Evolutionary conservation across 1,140 invertebrate species (phyloP), one percentile per base, ranked within the genome.

Genomic region (Apocrypta bakeri): DNA sequence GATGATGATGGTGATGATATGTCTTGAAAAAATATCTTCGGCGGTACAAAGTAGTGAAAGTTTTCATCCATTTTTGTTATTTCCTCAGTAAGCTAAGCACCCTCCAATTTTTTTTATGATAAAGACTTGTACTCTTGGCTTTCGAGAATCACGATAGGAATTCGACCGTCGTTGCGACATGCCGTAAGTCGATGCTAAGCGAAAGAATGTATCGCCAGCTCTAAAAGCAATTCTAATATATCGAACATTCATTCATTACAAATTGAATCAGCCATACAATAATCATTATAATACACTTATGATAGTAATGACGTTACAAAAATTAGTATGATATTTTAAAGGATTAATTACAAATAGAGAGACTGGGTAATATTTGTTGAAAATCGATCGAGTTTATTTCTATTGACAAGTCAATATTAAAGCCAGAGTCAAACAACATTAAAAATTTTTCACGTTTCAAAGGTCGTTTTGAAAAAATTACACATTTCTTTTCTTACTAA

Each of bases 91-190:
- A 77, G 79, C 17, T 86, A 85, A 85, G 86, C 87, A 87, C 85
- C 85, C 86, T 85, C 79, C 73, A 74, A 77, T 85, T 84, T 79
- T 56, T 37, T 84, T 81, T 74, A 84, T 81, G 25, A 72, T 72
- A 77, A 80, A 81, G 33, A 84, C 79, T 87, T 87, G 86, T 87
- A 87, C 86, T 88, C 87, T 88, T 88, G 86, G 87, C 86, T 87
- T 88, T 87, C 83, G 81, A 85, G 75, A 86, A 86, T 86, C 73
- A 83, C 78, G 63, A 84, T 82, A 82, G 37, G 74, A 83, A 63
- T 85, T 85, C 86, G 79, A 77, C 79, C 73, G 80, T 68, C 84
- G 74, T 79, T n/a, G 75, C 37, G 40, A 79, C 48, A 81, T 14
- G 12, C 27, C 37, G 29, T 48, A 37, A 25, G 56, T 76, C 63